Conservation (phyloP, 1,140 invertebrate genomes). For the Pachypsylla venusta region DNA sequence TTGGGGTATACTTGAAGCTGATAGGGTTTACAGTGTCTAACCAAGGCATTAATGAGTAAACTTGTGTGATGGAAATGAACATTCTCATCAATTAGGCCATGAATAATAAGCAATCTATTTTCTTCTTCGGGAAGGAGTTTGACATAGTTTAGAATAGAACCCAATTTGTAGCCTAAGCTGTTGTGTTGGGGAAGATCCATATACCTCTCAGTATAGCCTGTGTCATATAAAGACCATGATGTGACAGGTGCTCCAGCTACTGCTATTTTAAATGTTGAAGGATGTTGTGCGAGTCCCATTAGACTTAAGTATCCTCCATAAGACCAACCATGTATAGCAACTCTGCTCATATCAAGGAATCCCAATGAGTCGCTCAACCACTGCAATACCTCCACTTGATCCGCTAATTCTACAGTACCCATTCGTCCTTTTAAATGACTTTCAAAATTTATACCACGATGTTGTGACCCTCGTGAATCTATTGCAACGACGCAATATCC, state of each 20-base stretch:
- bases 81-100: slow-evolving; percentile 97
- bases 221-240: slow-evolving; percentile 87
- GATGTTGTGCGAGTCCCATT: slow-evolving; percentile 68
- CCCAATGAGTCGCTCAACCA: slow-evolving; percentile 68
- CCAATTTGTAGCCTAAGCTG: slow-evolving; percentile 55
- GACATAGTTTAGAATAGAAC: slow-evolving; percentile 61
- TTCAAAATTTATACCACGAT: slow-evolving; percentile 84
- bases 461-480: slow-evolving; percentile 86
- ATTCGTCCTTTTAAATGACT: slow-evolving; percentile 71
- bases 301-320: slow-evolving; percentile 85
- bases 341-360: slow-evolving; percentile 79
- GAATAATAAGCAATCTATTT: slow-evolving; percentile 88
- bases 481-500: slow-evolving; percentile 93
- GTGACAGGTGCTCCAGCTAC: slow-evolving; percentile 95
- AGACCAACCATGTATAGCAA: slow-evolving; percentile 97
- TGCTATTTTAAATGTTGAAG: slow-evolving; percentile 70
- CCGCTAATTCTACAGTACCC: slow-evolving; percentile 88
- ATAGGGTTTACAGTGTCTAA: slow-evolving; percentile 82
- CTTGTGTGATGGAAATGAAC: slow-evolving; percentile 97
- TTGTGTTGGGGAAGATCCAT: slow-evolving; percentile 84
- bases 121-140: slow-evolving; percentile 84
- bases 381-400: slow-evolving; percentile 89
- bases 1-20: slow-evolving; percentile 78
- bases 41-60: slow-evolving; percentile 72
- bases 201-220: slow-evolving; percentile 94